A percentile compares a stretch with the other conserved stretches of the same genome.
phyloP scores from a whole-genome alignment of 1,140 invertebrate species.

The Heterodera schachtii region DNA sequence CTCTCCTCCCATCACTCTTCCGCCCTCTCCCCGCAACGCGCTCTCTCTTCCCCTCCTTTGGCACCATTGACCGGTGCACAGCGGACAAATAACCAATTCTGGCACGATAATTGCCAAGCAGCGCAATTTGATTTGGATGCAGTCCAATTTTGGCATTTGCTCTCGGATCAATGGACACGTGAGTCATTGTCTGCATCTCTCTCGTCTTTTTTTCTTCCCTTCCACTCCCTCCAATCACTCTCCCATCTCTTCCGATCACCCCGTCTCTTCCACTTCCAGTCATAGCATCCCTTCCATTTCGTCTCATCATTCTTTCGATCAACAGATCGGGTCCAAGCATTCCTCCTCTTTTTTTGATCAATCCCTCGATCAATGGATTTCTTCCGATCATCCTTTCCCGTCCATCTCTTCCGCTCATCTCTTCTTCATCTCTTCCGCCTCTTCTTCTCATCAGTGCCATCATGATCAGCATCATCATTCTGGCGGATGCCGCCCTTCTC shows the following conservation, averaged over 20 bases:
- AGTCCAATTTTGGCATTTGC: background rate
- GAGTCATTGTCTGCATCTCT: background rate
- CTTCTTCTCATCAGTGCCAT: background rate
- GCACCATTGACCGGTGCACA: background rate
- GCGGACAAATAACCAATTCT: constrained; percentile 9
- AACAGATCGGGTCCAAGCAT: background rate
- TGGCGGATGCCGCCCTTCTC: background rate
- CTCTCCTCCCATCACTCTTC: background rate
- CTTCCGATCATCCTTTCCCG: background rate
- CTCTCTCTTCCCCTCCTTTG: too few species aligned
- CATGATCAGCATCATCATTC: constrained; percentile 11
- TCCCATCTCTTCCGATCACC: background rate
- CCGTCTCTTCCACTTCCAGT: too few species aligned
- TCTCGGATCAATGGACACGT: background rate
- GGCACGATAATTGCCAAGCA: background rate
- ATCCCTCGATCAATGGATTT: too few species aligned
- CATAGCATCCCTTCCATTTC: background rate
- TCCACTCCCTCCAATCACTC: background rate
- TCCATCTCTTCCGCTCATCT: background rate
- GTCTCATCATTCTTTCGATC: background rate
- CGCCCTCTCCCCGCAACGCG: too few species aligned
- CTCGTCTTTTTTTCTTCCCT: background rate
- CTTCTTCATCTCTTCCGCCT: background rate
- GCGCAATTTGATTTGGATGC: background rate
- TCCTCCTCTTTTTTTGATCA: too few species aligned